A percentile compares a stretch with the other conserved stretches of the same genome.
phyloP scores from a whole-genome alignment of 1,140 invertebrate genomes.

The Chionoecetes opilio region DNA sequence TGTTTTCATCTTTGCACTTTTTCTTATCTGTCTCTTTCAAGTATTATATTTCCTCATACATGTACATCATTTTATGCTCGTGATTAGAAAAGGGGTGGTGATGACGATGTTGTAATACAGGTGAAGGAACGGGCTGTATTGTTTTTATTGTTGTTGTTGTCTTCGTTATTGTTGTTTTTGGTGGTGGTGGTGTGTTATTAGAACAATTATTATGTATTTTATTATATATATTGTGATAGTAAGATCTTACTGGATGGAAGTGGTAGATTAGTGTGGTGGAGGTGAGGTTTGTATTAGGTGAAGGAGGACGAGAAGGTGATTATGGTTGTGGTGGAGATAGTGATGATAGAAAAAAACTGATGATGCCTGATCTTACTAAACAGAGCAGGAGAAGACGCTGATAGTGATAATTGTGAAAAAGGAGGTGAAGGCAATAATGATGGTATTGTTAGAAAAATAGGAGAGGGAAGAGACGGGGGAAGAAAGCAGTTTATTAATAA shows the following conservation, averaged over 20 bases:
- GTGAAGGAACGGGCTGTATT: too few relatives aligned
- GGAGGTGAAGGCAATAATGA: too few relatives aligned
- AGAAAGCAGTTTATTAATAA: too few relatives aligned
- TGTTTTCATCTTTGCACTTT: too few relatives aligned
- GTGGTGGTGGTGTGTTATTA: not conserved
- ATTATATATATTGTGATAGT: not conserved
- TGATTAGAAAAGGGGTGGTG: not conserved
- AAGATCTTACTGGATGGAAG: not conserved
- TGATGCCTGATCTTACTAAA: not conserved
- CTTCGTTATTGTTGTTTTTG: not conserved
- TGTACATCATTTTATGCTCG: not conserved
- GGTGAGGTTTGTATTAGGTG: not conserved
- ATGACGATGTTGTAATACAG: not conserved
- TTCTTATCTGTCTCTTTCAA: too few relatives aligned
- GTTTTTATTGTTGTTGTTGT: not conserved
- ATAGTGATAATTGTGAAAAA: not conserved
- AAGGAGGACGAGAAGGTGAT: not conserved
- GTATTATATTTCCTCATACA: not conserved
- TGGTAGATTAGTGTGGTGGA: not conserved
- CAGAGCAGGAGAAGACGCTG: not conserved
- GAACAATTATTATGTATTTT: not conserved
- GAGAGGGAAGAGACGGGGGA: not conserved
- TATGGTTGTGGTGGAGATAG: not conserved
- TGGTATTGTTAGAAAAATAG: too few relatives aligned
- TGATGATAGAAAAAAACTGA: not conserved